These are phyloP conservation scores for Clivina fossor DNA, from an alignment of 2,888 invertebrate genomes.

Conservation along the genomic window DNA sequence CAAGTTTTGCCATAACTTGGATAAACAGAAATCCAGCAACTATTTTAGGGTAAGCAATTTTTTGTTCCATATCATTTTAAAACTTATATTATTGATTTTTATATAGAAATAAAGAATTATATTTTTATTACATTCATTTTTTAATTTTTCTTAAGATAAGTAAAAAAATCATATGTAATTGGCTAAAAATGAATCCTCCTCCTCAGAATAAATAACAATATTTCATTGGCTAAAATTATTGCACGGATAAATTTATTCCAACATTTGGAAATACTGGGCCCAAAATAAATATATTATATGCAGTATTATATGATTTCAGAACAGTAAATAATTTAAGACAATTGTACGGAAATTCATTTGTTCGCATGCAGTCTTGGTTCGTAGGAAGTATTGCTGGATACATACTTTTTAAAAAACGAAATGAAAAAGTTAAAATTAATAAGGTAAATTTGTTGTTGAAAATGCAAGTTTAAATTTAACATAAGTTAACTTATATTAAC, in stretches of 20 bases:
- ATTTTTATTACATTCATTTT: too few species aligned
- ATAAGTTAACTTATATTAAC: background rate
- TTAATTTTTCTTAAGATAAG: too few species aligned
- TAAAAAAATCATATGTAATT: too few species aligned
- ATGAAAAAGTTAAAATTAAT: slow-evolving; percentile 45
- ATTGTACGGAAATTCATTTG: slow-evolving; percentile 44
- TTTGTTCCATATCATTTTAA: too few species aligned
- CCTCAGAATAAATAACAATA: too few species aligned
- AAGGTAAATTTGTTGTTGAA: slow-evolving; percentile 6
- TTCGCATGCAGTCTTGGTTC: slow-evolving; percentile 52
- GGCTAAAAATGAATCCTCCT: too few species aligned
- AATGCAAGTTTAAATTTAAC: background rate
- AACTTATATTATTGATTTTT: too few species aligned
- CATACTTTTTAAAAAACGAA: slow-evolving; percentile 48
- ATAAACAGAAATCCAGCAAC: background rate
- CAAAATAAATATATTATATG: too few species aligned
- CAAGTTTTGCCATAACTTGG: slow-evolving; percentile 13
- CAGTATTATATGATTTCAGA: background rate
- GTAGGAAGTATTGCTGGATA: slow-evolving; percentile 52
- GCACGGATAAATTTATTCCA: too few species aligned
- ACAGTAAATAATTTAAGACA: background rate
- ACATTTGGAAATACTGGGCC: too few species aligned
- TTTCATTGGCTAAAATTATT: too few species aligned
- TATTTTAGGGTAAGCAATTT: slow-evolving; percentile 19
- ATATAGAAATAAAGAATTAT: too few species aligned